Evolutionary conservation across 2,113 vertebrate species (phyloP).

Genomic region (Acanthisitta chloris): DNA sequence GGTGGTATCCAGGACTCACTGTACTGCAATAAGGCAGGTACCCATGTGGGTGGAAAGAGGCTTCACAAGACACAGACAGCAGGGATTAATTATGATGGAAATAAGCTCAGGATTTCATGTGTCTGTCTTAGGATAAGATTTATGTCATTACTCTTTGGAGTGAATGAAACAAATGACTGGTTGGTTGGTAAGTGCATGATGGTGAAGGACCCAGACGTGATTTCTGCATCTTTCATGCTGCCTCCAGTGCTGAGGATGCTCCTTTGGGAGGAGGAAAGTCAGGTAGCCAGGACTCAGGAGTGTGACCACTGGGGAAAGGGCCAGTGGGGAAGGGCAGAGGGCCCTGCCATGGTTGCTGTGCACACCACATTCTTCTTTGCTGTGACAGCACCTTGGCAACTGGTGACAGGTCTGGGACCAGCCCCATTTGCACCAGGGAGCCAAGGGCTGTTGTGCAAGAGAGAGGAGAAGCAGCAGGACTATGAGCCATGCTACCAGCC

Average conservation of each 20-base stretch:
- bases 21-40: background rate
- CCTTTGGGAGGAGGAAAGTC: background rate
- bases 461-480: background rate
- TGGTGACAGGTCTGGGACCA: background rate
- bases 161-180: background rate
- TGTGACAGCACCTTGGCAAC: background rate
- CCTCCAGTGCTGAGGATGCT: background rate
- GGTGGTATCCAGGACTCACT: background rate
- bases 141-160: background rate
- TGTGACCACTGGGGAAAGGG: background rate
- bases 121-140: background rate
- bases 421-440: background rate
- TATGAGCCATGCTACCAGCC: fast-evolving
- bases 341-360: fast-evolving
- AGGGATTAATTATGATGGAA: background rate
- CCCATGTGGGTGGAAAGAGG: background rate
- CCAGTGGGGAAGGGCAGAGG: background rate
- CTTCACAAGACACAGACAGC: background rate
- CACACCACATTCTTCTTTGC: fast-evolving
- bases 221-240: background rate
- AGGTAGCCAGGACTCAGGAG: background rate
- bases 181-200: background rate
- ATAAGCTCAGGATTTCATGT: background rate
- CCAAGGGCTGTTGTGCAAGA: background rate
- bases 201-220: background rate